Conservation (phyloP, 2,888 invertebrate genomes). For the Perizoma affinitatum region DNA sequence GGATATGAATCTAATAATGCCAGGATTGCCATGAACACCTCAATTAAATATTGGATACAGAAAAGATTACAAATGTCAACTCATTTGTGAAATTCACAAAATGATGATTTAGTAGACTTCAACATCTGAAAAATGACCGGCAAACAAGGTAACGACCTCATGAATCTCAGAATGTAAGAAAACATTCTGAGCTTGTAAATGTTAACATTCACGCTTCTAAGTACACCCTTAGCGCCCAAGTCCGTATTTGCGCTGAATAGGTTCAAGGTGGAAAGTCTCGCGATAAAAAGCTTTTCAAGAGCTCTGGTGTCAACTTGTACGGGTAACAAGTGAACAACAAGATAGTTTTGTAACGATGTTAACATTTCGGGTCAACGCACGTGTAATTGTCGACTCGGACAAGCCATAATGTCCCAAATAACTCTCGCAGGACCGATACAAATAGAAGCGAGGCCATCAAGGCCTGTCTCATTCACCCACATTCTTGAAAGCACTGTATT, state of each 20-base stretch:
- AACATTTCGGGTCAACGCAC: slow-evolving; percentile 61
- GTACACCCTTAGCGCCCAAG: slow-evolving; percentile 20
- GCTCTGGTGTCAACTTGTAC: slow-evolving; percentile 3
- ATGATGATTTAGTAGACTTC: too few relatives aligned
- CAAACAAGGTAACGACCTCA: too few relatives aligned
- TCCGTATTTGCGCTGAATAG: slow-evolving; percentile 22
- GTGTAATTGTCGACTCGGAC: slow-evolving; percentile 61
- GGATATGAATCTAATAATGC: too few relatives aligned
- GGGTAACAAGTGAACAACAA: slow-evolving; percentile 4
- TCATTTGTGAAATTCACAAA: too few relatives aligned
- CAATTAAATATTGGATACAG: too few relatives aligned
- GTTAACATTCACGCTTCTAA: too few relatives aligned
- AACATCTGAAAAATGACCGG: too few relatives aligned
- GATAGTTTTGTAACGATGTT: slow-evolving; percentile 39
- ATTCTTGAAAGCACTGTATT: slow-evolving; percentile 33
- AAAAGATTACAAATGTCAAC: too few relatives aligned
- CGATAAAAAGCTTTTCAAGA: slow-evolving; percentile 28
- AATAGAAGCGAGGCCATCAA: slow-evolving; percentile 48
- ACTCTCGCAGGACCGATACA: slow-evolving; percentile 52
- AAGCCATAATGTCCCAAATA: slow-evolving; percentile 63
- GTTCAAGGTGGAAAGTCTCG: slow-evolving; percentile 28
- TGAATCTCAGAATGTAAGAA: too few relatives aligned
- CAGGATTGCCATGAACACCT: too few relatives aligned
- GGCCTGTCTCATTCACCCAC: slow-evolving; percentile 41
- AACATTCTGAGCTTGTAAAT: too few relatives aligned